These are phyloP conservation scores for Todiramphus chloris DNA, from an alignment of 2,113 vertebrate species.

Conservation along the genomic window DNA sequence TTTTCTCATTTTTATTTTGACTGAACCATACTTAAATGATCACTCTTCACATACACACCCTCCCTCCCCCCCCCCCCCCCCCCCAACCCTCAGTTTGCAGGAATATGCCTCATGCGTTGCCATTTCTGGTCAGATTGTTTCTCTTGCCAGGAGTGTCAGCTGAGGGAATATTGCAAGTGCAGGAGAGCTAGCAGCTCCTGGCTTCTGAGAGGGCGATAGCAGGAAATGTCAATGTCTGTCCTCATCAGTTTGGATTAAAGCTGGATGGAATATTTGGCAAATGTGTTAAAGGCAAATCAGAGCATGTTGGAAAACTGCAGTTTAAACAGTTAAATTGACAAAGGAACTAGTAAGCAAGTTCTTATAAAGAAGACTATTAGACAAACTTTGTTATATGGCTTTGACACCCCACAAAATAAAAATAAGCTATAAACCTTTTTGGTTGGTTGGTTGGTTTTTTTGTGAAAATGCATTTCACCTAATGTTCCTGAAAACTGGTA, in stretches of 20 bases:
- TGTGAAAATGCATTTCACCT: background rate
- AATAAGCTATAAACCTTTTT: background rate
- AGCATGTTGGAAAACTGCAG: background rate
- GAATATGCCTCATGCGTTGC: background rate
- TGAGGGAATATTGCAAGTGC: background rate
- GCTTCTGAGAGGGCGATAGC: background rate
- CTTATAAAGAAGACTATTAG: background rate
- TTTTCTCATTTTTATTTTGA: slow-evolving; percentile 7
- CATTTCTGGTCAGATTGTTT: background rate
- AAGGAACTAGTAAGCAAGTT: background rate
- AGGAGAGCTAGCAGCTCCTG: background rate
- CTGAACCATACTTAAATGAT: background rate
- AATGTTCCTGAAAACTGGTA: background rate
- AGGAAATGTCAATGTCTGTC: slow-evolving; percentile 10
- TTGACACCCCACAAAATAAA: background rate
- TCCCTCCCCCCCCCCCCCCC: background rate
- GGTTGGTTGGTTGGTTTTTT: background rate
- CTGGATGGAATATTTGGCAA: background rate
- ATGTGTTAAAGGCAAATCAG: background rate
- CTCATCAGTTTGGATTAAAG: background rate
- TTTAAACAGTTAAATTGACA: background rate
- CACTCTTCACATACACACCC: background rate
- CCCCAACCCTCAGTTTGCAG: background rate
- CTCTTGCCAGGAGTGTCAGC: background rate
- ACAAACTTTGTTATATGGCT: background rate